phyloP scores from a whole-genome alignment of 1,140 invertebrate genomes.

The Adelges cooleyi region DNA sequence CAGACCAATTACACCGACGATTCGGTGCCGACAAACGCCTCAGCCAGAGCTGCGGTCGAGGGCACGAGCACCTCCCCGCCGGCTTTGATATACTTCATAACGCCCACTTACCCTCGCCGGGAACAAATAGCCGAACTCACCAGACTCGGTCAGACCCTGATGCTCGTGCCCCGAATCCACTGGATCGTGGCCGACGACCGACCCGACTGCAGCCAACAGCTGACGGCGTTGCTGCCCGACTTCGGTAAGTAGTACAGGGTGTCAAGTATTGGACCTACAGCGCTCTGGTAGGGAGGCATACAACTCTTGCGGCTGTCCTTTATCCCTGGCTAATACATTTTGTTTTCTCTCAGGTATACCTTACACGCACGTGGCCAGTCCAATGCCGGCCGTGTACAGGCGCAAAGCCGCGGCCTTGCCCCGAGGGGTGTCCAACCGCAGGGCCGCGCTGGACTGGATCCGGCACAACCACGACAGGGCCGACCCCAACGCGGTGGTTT shows the following conservation, averaged over 20 bases:
- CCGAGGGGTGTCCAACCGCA: slow-evolving; percentile 82
- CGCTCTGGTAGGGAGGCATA: too few species aligned
- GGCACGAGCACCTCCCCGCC: not conserved
- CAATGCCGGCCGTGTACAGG: slow-evolving; percentile 66
- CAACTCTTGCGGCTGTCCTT: too few species aligned
- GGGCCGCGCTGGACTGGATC: slow-evolving; percentile 76
- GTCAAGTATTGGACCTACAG: too few species aligned
- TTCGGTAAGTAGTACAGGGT: too few species aligned
- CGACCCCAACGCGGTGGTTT: slow-evolving; percentile 62
- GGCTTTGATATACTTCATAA: slow-evolving; percentile 56
- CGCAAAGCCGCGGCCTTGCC: slow-evolving; percentile 64
- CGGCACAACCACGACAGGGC: slow-evolving; percentile 53
- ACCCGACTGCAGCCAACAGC: slow-evolving; percentile 45
- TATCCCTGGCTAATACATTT: too few species aligned
- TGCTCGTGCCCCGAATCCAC: slow-evolving; percentile 70
- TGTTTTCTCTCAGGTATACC: not conserved
- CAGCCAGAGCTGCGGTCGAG: not conserved
- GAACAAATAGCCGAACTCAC: slow-evolving; percentile 87
- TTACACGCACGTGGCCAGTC: slow-evolving; percentile 33
- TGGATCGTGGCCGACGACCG: slow-evolving; percentile 91
- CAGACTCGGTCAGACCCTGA: slow-evolving; percentile 75
- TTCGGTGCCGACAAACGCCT: too few species aligned
- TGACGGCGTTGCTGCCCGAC: slow-evolving; percentile 44
- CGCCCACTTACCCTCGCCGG: slow-evolving; percentile 79
- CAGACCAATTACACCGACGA: too few species aligned